Conservation (phyloP, 2,113 vertebrate species). For the Erythrolamprus reginae region DNA sequence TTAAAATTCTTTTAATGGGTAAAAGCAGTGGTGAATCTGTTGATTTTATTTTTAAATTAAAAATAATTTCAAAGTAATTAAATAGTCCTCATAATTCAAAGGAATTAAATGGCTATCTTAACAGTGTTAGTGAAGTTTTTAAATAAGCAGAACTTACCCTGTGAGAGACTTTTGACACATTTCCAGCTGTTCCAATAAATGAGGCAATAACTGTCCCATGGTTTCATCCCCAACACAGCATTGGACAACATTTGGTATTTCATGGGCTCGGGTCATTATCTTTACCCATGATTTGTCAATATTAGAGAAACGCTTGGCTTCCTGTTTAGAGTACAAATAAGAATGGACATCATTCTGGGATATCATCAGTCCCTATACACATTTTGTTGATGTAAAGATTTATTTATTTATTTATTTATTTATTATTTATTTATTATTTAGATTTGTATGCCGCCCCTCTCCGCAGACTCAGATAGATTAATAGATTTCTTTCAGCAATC, state of each 20-base stretch:
- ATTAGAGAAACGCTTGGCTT: slow-evolving; percentile 93
- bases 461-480: no score
- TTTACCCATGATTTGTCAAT: slow-evolving; percentile 98
- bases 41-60: no score
- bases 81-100: no score
- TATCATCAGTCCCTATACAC: neutral
- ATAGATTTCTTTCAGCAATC: neutral
- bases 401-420: no score
- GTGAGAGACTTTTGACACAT: slow-evolving; percentile 97
- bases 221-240: slow-evolving; percentile 93
- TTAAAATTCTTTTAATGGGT: no score
- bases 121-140: neutral
- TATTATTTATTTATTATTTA: no score
- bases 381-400: neutral
- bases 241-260: slow-evolving; percentile 88
- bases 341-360: no score
- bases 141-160: slow-evolving; percentile 70
- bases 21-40: no score
- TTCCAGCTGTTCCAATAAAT: slow-evolving; percentile 91
- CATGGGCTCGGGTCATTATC: slow-evolving; percentile 91
- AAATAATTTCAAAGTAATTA: no score
- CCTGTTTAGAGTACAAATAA: slow-evolving; percentile 62
- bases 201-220: slow-evolving; percentile 90
- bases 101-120: no score
- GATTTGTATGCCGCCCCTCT: no score